Base-by-base conservation (phyloP, 2,888 invertebrate genomes). In the Criorhina ranunculi region DNA sequence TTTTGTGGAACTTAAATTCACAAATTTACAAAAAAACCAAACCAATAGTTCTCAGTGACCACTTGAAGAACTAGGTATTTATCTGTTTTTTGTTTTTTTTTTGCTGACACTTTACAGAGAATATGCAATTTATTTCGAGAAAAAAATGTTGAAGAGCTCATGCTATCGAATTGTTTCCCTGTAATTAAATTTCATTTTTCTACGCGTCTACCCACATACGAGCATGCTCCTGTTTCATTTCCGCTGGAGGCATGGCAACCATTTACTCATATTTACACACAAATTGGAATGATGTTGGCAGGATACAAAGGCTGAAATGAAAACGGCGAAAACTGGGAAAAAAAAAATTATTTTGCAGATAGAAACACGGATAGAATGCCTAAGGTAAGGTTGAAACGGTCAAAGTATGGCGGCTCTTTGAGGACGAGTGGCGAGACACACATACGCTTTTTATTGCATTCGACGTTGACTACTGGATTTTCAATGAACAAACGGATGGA, bases 261-360 rank as follows among this genome's bases (percentile, higher is more conserved):
- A 44, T 76, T 77, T 70, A 70, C 64, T 82, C 59, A 60, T 82
- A 77, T 78, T 78, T 77, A 62, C 60, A 78, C 72, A 55, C 82
- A 83, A 73, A 73, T 72, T 62, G 46, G 67, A 60, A 62, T 67
- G 46, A 55, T 83, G 82, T 83, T 83, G 82, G 78, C 67, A 78
- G 82, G 60, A 67, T 73, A 62, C 67, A 73, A 67, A 67, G 60
- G 62, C 51, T 60, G 44, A 40, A 78, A 55, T 40, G 9, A 35
- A 64, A 67, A 60, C 31, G 35, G 19, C 19, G 12, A 9, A 12
- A 4, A 2, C 2, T n/a, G n/a, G 8, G 15, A 15, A 37, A 15
- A 60, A 46, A 31, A 12, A 11, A 11, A 35, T 7, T 29, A 31
- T 24, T 53, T 19, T 15, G 4, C 12, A 33, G 55, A 78, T 62